These are phyloP conservation scores for Epirrhoe alternata DNA, from an alignment of 2,888 invertebrate genomes.

Conservation along the genomic window DNA sequence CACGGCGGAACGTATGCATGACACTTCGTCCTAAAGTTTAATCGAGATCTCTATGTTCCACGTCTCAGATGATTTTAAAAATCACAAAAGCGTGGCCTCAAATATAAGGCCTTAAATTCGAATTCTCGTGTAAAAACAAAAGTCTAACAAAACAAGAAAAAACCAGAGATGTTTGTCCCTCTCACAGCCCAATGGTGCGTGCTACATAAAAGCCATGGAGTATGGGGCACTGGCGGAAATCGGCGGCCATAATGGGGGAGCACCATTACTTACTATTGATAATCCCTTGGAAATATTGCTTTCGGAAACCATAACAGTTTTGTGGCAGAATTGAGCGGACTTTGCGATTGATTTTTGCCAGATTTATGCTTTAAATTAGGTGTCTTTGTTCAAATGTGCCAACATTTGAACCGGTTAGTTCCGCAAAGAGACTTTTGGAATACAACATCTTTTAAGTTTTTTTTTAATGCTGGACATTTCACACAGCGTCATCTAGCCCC, in stretches of 20 bases:
- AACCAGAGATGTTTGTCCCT: conserved; percentile 58
- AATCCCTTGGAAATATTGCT: conserved; percentile 80
- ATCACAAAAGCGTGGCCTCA: too few species aligned
- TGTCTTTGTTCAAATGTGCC: neutral
- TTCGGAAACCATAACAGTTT: conserved; percentile 84
- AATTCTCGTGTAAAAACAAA: neutral
- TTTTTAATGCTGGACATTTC: too few species aligned
- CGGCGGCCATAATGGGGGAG: conserved; percentile 82
- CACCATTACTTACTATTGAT: conserved; percentile 84
- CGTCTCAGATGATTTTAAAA: too few species aligned
- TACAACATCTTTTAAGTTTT: too few species aligned
- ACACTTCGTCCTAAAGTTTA: too few species aligned
- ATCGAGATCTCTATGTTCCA: too few species aligned
- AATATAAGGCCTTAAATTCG: too few species aligned
- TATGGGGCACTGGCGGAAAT: conserved; percentile 77
- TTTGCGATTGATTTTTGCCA: conserved; percentile 47
- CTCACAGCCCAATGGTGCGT: conserved; percentile 78
- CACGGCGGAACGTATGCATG: too few species aligned
- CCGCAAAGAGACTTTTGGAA: too few species aligned
- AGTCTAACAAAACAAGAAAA: conserved; percentile 35
- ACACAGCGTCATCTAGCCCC: too few species aligned
- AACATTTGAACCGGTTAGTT: neutral
- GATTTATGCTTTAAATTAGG: conserved; percentile 31
- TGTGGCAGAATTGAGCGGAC: conserved; percentile 82
- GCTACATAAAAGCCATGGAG: conserved; percentile 74